Evolutionary conservation across 2,888 invertebrate genomes (phyloP).

Genomic region (Netelia melanura): DNA sequence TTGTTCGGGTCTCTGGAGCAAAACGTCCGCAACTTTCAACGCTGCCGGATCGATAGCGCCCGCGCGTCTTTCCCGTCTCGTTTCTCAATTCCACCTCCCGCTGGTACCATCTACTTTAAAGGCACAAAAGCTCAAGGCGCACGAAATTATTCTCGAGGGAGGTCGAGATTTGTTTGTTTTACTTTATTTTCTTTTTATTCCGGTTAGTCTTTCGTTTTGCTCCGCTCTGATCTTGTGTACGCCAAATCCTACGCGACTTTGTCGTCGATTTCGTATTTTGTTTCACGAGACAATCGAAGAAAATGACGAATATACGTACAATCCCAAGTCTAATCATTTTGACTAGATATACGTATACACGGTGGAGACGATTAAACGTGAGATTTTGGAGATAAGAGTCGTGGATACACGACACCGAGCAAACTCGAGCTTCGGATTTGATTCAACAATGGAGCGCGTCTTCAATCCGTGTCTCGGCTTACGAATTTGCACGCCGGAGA

Average conservation of each 20-base stretch:
- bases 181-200: slow-evolving; percentile 9
- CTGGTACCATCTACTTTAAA: slow-evolving; percentile 54
- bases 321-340: background rate
- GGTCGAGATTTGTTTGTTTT: slow-evolving; percentile 11
- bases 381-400: background rate
- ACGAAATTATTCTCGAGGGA: slow-evolving; percentile 41
- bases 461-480: background rate
- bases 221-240: background rate
- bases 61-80: slow-evolving; percentile 8
- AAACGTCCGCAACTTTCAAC: slow-evolving; percentile 56
- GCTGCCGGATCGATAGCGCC: slow-evolving; percentile 50
- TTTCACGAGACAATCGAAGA: background rate
- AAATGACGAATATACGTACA: background rate
- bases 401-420: background rate
- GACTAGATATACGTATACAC: too few relatives aligned
- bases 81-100: slow-evolving; percentile 33
- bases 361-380: background rate
- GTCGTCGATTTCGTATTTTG: background rate
- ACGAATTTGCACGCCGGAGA: background rate
- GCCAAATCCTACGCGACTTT: background rate
- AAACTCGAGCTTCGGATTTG: background rate
- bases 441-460: background rate
- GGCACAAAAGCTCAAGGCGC: slow-evolving; percentile 34
- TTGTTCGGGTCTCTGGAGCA: slow-evolving; percentile 59
- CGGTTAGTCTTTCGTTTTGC: background rate